phyloP scores from a whole-genome alignment of 2,888 invertebrate species.

The Nebria salina region DNA sequence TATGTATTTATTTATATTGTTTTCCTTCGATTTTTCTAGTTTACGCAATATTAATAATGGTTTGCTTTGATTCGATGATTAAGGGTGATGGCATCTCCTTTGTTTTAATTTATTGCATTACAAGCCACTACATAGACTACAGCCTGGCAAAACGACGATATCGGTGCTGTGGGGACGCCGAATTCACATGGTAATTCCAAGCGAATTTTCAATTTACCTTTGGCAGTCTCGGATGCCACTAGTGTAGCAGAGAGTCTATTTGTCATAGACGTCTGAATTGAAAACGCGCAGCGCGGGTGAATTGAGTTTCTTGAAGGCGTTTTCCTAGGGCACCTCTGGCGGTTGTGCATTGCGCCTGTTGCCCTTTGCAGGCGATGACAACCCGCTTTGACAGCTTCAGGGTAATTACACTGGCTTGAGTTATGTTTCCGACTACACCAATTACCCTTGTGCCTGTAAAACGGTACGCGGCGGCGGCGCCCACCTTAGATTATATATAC shows the following conservation, averaged over 20 bases:
- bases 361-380: constrained; percentile 61
- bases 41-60: not conserved
- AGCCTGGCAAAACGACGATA: not conserved
- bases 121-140: not conserved
- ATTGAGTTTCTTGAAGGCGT: constrained; percentile 32
- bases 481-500: not conserved
- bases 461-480: constrained; percentile 5
- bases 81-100: not conserved
- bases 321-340: constrained; percentile 19
- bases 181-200: constrained; percentile 13
- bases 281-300: constrained; percentile 7
- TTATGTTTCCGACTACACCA: constrained; percentile 61
- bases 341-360: constrained; percentile 49
- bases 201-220: constrained; percentile 34
- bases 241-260: constrained; percentile 20
- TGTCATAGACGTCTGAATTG: constrained; percentile 32
- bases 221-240: constrained; percentile 12
- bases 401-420: constrained; percentile 63
- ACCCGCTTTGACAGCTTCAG: constrained; percentile 61
- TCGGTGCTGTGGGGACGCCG: not conserved
- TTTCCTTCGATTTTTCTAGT: not conserved
- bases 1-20: not conserved
- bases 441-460: constrained; percentile 56
- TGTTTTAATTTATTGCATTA: not conserved
- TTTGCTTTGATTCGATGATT: not conserved